Evolutionary conservation across 2,888 invertebrate genomes (phyloP).

Genomic region (Dasypogon diadema): DNA sequence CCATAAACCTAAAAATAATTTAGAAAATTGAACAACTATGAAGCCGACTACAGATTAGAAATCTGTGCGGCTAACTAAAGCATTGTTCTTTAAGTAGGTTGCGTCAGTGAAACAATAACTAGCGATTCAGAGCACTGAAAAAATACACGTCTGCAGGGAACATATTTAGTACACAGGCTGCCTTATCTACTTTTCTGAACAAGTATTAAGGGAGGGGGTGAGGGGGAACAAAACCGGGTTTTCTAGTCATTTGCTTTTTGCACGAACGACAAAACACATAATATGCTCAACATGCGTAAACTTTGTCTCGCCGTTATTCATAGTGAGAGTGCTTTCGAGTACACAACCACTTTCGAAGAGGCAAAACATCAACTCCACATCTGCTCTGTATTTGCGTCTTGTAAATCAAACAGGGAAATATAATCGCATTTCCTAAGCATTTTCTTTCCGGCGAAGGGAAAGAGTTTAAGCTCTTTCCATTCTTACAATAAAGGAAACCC

Average conservation of each 20-base stretch:
- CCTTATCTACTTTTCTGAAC: no score
- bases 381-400: constrained; percentile 14
- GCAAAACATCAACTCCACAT: constrained; percentile 1
- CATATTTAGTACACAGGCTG: no score
- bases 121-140: no score
- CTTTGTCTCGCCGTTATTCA: constrained; percentile 6
- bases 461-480: constrained; percentile 23
- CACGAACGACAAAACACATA: background rate
- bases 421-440: constrained; percentile 40
- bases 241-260: background rate
- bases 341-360: constrained; percentile 8
- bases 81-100: no score
- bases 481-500: constrained; percentile 20
- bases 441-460: constrained; percentile 1
- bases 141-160: no score
- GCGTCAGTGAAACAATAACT: no score
- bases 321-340: background rate
- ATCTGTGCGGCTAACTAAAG: no score
- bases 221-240: no score
- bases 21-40: no score
- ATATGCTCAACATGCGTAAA: constrained; percentile 26
- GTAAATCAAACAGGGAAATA: constrained; percentile 27
- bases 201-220: no score
- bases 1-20: no score
- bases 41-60: no score